Conservation (phyloP, 1,140 invertebrate species). For the Maconellicoccus hirsutus region DNA sequence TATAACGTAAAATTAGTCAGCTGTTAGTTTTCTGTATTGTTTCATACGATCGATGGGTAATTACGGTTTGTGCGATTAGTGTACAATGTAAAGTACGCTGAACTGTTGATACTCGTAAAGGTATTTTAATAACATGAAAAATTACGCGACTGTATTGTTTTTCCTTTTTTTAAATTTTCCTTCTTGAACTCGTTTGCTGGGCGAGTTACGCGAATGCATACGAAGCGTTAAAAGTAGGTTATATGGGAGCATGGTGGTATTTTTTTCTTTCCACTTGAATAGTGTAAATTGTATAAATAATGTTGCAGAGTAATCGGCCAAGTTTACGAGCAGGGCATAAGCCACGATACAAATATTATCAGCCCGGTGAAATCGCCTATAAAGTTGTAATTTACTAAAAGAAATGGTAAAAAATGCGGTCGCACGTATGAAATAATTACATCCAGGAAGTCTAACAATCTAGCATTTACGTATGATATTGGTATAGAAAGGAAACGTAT, state of each 20-base stretch:
- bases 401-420: not conserved
- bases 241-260: not conserved
- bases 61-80: no score
- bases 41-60: no score
- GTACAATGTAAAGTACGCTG: no score
- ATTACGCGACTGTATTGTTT: no score
- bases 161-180: no score
- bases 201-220: no score
- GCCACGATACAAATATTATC: not conserved
- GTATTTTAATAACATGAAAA: no score
- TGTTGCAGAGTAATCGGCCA: not conserved
- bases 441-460: no score
- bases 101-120: no score
- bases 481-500: not conserved
- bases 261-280: not conserved
- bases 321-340: not conserved
- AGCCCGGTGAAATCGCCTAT: not conserved
- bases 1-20: no score
- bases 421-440: not conserved
- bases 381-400: not conserved
- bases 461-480: not conserved
- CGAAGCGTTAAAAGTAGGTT: constrained; percentile 1
- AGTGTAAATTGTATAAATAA: not conserved
- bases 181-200: no score
- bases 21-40: no score